Percentiles rank a stretch among this genome's conserved stretches.
Evolutionary conservation across 2,113 vertebrate genomes (phyloP).

Genomic region (Opisthocomus hoazin): DNA sequence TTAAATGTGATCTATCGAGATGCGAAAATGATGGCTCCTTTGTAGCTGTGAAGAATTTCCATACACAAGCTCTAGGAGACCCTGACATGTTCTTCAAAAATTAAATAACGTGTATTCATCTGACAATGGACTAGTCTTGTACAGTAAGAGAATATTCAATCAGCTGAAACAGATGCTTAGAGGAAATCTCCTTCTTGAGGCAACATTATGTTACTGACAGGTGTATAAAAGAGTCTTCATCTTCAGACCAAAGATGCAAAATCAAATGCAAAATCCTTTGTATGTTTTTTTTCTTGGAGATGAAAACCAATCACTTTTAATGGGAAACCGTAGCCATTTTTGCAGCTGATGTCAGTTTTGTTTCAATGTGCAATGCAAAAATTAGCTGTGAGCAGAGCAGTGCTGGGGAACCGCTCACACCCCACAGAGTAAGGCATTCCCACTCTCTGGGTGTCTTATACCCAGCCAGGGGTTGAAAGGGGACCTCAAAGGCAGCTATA

Average conservation of each 20-base stretch:
- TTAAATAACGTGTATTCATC: constrained; percentile 13
- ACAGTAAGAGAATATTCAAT: constrained; percentile 13
- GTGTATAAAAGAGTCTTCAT: not conserved
- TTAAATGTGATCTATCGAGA: not conserved
- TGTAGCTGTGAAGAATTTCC: not conserved
- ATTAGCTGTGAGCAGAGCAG: not conserved
- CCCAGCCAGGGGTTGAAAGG: not conserved
- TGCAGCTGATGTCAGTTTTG: not conserved
- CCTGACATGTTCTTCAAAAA: constrained; percentile 22
- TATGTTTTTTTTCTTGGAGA: not conserved
- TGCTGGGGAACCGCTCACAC: not conserved
- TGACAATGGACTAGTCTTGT: not conserved
- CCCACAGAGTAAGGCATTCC: not conserved
- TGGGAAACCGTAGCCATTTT: not conserved
- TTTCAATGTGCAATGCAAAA: not conserved
- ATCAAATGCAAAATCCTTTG: not conserved
- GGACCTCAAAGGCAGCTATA: not conserved
- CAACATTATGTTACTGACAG: not conserved
- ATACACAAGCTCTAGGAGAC: not conserved
- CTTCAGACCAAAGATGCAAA: not conserved
- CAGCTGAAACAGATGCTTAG: constrained; percentile 21
- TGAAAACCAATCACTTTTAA: not conserved
- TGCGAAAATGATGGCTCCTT: not conserved
- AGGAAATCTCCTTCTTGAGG: constrained; percentile 1
- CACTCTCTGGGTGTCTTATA: not conserved